Evolutionary conservation across 2,888 invertebrate species (phyloP).

Genomic region (Agrotis exclamationis): DNA sequence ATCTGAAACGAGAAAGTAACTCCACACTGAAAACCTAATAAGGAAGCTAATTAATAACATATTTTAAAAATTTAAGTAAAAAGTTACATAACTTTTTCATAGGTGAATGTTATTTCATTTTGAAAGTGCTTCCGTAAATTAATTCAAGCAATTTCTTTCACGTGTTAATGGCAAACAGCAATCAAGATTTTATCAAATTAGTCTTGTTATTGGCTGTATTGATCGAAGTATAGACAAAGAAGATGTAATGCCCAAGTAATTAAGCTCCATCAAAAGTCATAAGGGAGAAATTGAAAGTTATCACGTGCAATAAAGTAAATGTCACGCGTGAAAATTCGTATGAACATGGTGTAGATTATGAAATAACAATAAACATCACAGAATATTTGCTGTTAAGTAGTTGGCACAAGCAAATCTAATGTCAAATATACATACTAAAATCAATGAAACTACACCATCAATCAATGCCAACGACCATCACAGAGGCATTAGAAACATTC

Average conservation of each 20-base stretch:
- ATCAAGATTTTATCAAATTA: conserved; percentile 54
- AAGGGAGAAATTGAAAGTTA: conserved; percentile 53
- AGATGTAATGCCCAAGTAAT: conserved; percentile 42
- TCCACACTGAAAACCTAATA: conserved; percentile 26
- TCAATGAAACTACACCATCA: neutral
- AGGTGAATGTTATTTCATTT: conserved; percentile 33
- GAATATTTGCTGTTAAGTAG: conserved; percentile 1
- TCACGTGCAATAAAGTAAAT: conserved; percentile 42
- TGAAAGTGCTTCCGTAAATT: conserved; percentile 48
- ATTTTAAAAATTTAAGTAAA: conserved; percentile 29
- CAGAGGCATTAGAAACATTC: neutral
- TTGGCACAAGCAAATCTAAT: neutral
- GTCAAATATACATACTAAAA: neutral
- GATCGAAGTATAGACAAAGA: conserved; percentile 43
- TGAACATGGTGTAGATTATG: conserved; percentile 5
- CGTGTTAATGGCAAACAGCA: conserved; percentile 42
- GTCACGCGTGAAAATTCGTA: conserved; percentile 10
- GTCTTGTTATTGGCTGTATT: conserved; percentile 42
- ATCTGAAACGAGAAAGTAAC: conserved; percentile 52
- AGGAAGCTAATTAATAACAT: conserved; percentile 36
- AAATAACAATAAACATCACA: conserved; percentile 14
- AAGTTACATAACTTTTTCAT: conserved; percentile 39
- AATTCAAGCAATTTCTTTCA: conserved; percentile 54
- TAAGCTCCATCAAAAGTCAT: conserved; percentile 28
- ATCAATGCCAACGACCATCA: neutral